These are phyloP conservation scores for Epicauta chinensis DNA, from an alignment of 1,140 invertebrate genomes.

Conservation along the genomic window DNA sequence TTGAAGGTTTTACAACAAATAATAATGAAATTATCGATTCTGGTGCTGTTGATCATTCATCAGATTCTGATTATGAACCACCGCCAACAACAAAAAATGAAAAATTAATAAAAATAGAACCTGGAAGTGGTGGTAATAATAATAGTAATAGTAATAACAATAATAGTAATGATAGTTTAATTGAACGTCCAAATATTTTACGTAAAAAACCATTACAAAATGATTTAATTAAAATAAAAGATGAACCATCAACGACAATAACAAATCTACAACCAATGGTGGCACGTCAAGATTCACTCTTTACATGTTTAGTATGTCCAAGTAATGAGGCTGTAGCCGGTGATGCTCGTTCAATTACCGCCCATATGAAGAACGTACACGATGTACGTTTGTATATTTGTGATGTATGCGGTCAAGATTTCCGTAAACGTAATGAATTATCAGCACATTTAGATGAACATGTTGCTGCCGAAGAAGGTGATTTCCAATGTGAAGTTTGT, in stretches of 20 bases:
- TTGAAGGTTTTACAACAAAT: background rate
- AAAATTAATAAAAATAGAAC: slow-evolving; percentile 11
- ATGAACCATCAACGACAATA: background rate
- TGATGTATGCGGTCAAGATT: slow-evolving; percentile 60
- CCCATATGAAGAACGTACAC: slow-evolving; percentile 56
- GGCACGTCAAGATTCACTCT: slow-evolving; percentile 32
- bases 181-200: slow-evolving; percentile 7
- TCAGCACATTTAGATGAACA: slow-evolving; percentile 61
- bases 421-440: slow-evolving; percentile 56
- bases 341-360: slow-evolving; percentile 53
- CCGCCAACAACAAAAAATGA: slow-evolving; percentile 4
- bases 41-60: slow-evolving; percentile 28
- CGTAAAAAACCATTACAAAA: slow-evolving; percentile 1
- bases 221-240: slow-evolving; percentile 6
- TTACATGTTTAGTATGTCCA: slow-evolving; percentile 55
- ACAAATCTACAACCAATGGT: slow-evolving; percentile 18
- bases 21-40: slow-evolving; percentile 25
- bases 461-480: slow-evolving; percentile 50
- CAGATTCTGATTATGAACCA: slow-evolving; percentile 32
- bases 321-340: slow-evolving; percentile 43
- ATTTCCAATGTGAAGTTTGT: slow-evolving; percentile 61
- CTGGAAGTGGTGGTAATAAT: slow-evolving; percentile 3
- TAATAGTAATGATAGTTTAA: background rate
- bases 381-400: slow-evolving; percentile 62
- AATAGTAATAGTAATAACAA: background rate